phyloP scores from a whole-genome alignment of 2,113 vertebrate species.

The Athene noctua region DNA sequence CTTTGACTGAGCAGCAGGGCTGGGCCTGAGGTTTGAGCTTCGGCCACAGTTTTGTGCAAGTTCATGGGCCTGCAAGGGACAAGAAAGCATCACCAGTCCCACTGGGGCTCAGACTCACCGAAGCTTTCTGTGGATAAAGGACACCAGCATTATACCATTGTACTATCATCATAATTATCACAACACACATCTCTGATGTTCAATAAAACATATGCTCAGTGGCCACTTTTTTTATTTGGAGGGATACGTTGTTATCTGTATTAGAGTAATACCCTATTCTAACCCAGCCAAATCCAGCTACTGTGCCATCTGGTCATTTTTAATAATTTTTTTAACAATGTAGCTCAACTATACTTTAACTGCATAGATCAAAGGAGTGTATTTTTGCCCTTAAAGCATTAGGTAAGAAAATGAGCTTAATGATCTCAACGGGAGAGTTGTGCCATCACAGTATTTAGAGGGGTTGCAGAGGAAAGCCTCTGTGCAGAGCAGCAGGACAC shows the following conservation, averaged over 20 bases:
- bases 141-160: background rate
- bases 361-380: background rate
- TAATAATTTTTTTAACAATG: background rate
- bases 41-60: background rate
- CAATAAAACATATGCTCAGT: background rate
- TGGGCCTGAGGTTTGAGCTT: background rate
- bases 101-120: background rate
- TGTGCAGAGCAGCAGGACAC: background rate
- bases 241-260: background rate
- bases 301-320: background rate
- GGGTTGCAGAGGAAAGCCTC: background rate
- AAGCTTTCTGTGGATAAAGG: background rate
- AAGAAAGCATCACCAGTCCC: background rate
- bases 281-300: background rate
- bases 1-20: background rate
- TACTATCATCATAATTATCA: background rate
- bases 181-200: background rate
- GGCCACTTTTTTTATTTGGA: background rate
- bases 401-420: background rate
- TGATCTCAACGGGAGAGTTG: background rate
- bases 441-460: background rate
- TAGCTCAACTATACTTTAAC: background rate
- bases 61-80: background rate
- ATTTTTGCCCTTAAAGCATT: background rate
- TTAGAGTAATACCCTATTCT: background rate